A percentile compares a stretch with the other conserved stretches of the same genome.
phyloP scores from a whole-genome alignment of 2,888 invertebrate species.

The Liodrosophila aerea region DNA sequence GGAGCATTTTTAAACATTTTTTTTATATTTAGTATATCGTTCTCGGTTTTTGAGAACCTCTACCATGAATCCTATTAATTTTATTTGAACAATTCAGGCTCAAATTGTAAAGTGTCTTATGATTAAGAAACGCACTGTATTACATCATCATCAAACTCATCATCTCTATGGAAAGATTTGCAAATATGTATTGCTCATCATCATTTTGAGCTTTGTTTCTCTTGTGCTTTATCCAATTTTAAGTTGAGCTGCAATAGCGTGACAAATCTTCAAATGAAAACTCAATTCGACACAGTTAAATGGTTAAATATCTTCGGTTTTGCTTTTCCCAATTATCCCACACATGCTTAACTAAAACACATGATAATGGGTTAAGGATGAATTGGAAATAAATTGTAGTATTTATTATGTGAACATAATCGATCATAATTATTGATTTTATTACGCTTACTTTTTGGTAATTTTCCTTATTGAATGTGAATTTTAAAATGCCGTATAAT shows the following conservation, averaged over 20 bases:
- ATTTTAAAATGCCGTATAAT: no score
- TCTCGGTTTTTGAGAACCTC: no score
- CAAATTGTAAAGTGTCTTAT: no score
- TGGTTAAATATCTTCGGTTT: conserved; percentile 28
- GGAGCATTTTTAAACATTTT: no score
- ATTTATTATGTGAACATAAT: no score
- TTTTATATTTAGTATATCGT: no score
- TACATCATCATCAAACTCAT: no score
- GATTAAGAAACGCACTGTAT: no score
- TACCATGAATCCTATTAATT: no score
- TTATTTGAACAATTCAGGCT: no score
- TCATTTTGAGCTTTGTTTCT: neutral
- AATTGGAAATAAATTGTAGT: neutral
- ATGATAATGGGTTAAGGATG: neutral
- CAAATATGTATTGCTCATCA: conserved; percentile 4
- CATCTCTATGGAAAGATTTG: neutral
- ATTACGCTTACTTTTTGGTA: no score
- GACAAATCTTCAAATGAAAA: conserved; percentile 30
- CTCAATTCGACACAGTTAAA: conserved; percentile 26
- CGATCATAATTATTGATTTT: neutral
- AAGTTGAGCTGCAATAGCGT: conserved; percentile 28
- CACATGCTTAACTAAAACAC: neutral
- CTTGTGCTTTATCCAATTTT: conserved; percentile 4
- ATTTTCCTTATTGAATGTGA: no score
- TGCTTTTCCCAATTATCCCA: conserved; percentile 20